These are phyloP conservation scores for Condylostylus longicornis DNA, from an alignment of 1,140 invertebrate genomes.

Conservation along the genomic window DNA sequence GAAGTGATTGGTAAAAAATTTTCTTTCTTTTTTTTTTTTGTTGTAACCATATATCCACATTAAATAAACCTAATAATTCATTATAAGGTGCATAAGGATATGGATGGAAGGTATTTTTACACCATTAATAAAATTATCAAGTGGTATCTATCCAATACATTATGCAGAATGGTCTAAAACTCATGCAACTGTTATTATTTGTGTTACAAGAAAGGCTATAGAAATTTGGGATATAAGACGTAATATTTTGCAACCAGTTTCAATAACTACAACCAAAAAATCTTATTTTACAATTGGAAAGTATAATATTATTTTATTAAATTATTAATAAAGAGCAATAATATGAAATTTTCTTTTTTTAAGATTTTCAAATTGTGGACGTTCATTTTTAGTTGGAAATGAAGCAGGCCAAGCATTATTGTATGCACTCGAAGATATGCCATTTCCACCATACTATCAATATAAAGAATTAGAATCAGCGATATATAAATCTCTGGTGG, in stretches of 20 bases:
- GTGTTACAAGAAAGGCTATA: slow-evolving; percentile 50
- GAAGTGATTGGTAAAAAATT: slow-evolving; percentile 59
- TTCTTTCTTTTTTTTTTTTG: not conserved
- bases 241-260: slow-evolving; percentile 46
- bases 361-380: slow-evolving; percentile 45
- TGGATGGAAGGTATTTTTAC: slow-evolving; percentile 53
- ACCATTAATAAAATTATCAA: slow-evolving; percentile 45
- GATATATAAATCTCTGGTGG: slow-evolving; percentile 43
- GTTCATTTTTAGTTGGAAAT: slow-evolving; percentile 50
- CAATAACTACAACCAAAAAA: slow-evolving; percentile 31
- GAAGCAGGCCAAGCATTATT: slow-evolving; percentile 44
- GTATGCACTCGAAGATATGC: slow-evolving; percentile 49
- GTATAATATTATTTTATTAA: not conserved
- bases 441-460: slow-evolving; percentile 49
- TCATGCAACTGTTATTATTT: slow-evolving; percentile 67
- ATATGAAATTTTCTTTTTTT: not conserved
- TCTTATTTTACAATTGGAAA: slow-evolving; percentile 17
- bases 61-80: not conserved
- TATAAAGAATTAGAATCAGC: slow-evolving; percentile 39
- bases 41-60: not conserved
- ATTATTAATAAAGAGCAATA: not conserved
- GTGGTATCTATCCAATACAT: slow-evolving; percentile 41
- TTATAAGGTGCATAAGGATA: slow-evolving; percentile 42
- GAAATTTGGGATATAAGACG: slow-evolving; percentile 57
- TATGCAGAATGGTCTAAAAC: slow-evolving; percentile 63